Evolutionary conservation across 2,888 invertebrate genomes (phyloP).

Genomic region (Hermaeophaga mercurialis): DNA sequence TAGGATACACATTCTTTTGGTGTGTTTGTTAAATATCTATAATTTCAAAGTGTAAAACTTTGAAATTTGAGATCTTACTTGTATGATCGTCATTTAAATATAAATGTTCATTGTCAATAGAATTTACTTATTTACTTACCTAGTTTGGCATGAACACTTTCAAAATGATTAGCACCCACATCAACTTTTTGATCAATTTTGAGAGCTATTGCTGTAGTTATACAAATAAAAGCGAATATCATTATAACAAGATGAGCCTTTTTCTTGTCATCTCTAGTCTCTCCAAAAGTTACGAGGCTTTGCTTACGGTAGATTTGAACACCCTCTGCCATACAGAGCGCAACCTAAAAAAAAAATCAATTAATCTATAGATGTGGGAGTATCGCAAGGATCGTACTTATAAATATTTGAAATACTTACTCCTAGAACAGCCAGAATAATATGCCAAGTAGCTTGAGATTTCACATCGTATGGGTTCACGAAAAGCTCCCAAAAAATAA

Average conservation of each 20-base stretch:
- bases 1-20: no score
- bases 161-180: conserved; percentile 40
- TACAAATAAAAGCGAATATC: conserved; percentile 37
- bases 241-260: conserved; percentile 42
- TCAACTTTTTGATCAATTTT: conserved; percentile 43
- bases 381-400: no score
- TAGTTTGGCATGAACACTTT: conserved; percentile 40
- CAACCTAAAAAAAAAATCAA: conserved; percentile 40
- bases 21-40: no score
- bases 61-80: no score
- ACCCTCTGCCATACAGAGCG: conserved; percentile 46
- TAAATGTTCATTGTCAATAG: conserved; percentile 1
- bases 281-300: conserved; percentile 40
- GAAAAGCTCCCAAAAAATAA: conserved; percentile 40
- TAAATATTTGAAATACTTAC: no score
- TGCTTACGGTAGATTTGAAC: conserved; percentile 44
- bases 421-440: conserved; percentile 46
- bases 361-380: no score
- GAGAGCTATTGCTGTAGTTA: conserved; percentile 44
- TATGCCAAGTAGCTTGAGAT: conserved; percentile 43
- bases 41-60: no score
- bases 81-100: no score
- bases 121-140: conserved; percentile 32
- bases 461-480: conserved; percentile 18
- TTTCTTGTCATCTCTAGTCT: conserved; percentile 36